Base-by-base conservation (phyloP, 1,140 invertebrate genomes). In the Bactericera cockerelli region DNA sequence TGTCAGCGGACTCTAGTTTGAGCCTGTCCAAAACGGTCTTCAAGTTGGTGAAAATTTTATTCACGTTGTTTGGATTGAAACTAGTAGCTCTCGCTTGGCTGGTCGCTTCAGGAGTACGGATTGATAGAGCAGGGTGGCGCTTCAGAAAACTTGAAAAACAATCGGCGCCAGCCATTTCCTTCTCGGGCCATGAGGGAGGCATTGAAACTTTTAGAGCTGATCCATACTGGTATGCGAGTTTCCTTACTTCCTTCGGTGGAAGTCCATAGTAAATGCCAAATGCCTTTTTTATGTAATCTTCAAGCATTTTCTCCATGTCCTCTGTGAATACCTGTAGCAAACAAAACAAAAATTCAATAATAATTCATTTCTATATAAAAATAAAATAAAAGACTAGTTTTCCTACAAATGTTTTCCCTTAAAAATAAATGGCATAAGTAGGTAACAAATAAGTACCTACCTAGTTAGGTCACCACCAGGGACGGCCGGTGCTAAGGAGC, bases 131-230 rank as follows among this genome's bases (percentile, higher is more conserved):
- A n/a, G 62, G 65, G 64, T 73, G 57, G 55, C 69, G 53, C 42
- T 64, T 67, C 39, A 70, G 54, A 62, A 71, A 74, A 2, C 55
- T 26, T 16, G 49, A 28, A 19, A 68, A 16, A 64, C 67, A 69
- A 62, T 72, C 70, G 13, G 33, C 38, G 25, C 70, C 71, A 11
- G 70, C n/a, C n/a, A n/a, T n/a, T n/a, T n/a, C n/a, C n/a, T n/a
- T n/a, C n/a, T n/a, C n/a, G n/a, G n/a, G n/a, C n/a, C n/a, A n/a
- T n/a, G n/a, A n/a, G n/a, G n/a, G n/a, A n/a, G n/a, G n/a, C n/a
- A 36, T 36, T 16, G 10, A 11, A 16, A 36, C 16, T 11, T 36
- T 36, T 16, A 36, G 10, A 36, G 33, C 33, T 36, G 16, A 36
- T 36, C 33, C 33, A 36, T 36, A 36, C 16, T 36, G 33, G 33